These are phyloP conservation scores for Cyphomyrmex costatus DNA, from an alignment of 1,140 invertebrate species.

Conservation along the genomic window DNA sequence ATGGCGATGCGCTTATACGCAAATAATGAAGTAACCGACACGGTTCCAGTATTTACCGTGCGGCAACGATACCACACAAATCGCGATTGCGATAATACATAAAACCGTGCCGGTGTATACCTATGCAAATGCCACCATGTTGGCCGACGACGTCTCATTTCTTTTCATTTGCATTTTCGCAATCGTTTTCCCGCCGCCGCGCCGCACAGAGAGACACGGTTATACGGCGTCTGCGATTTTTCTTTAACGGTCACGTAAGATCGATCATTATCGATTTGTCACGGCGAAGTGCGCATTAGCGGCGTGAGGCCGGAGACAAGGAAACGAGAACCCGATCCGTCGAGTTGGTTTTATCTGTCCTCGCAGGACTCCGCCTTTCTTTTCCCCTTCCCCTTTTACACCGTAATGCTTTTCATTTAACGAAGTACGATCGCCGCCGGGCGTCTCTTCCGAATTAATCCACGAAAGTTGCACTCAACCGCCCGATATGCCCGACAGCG, in stretches of 20 bases:
- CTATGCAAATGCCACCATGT: constrained; percentile 45
- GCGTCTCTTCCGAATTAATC: constrained; percentile 57
- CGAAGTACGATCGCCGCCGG: constrained; percentile 54
- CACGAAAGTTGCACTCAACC: constrained; percentile 36
- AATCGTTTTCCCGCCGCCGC: not conserved
- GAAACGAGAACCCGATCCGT: constrained; percentile 8
- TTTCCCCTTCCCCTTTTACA: constrained; percentile 3
- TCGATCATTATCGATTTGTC: constrained; percentile 44
- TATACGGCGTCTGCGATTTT: constrained; percentile 18
- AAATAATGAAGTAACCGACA: constrained; percentile 47
- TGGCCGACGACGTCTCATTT: not conserved
- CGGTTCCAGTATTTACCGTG: constrained; percentile 3
- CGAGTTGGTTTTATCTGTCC: constrained; percentile 22
- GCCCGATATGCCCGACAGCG: constrained; percentile 47
- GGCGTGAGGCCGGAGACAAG: not conserved
- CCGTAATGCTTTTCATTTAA: constrained; percentile 62
- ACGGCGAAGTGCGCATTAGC: constrained; percentile 1
- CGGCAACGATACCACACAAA: constrained; percentile 1
- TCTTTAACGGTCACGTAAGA: not conserved
- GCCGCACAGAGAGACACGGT: not conserved
- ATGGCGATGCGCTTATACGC: constrained; percentile 46
- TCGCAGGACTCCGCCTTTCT: constrained; percentile 3
- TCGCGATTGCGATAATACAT: constrained; percentile 36
- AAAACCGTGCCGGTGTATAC: constrained; percentile 2
- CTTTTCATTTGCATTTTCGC: not conserved